These are phyloP conservation scores for Pangasius djambal DNA, from an alignment of 2,797 vertebrate genomes.

Conservation along the genomic window DNA sequence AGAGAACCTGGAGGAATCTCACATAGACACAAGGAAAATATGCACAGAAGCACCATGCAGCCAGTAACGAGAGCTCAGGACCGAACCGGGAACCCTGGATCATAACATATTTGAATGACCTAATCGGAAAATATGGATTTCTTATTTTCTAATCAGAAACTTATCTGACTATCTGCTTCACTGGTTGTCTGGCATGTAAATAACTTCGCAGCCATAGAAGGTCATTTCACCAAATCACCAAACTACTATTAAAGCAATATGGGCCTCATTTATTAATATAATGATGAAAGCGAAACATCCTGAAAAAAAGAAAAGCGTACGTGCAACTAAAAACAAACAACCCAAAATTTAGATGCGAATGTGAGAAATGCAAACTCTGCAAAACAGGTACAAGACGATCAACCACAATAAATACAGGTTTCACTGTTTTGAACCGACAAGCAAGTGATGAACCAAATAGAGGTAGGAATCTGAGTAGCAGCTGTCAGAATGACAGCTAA, in stretches of 20 bases:
- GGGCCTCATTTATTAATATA: neutral
- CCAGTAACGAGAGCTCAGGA: neutral
- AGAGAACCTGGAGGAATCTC: neutral
- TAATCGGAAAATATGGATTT: neutral
- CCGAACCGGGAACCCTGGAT: neutral
- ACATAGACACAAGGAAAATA: neutral
- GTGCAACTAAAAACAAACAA: neutral
- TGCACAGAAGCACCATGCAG: neutral
- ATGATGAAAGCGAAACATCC: no score
- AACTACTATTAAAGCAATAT: neutral
- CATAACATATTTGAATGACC: neutral
- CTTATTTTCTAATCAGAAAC: neutral
- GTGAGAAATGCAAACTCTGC: slow-evolving; percentile 1
- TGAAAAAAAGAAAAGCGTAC: neutral
- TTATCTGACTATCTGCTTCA: neutral
- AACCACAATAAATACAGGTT: neutral
- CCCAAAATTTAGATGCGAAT: neutral
- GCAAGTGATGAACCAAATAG: neutral
- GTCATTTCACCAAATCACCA: neutral
- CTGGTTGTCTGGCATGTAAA: neutral
- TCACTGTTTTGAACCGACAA: neutral
- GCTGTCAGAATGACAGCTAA: neutral
- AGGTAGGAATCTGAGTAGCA: neutral
- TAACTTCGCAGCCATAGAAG: neutral
- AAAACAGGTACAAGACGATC: neutral